Conservation (phyloP, 2,113 vertebrate species). For the Penelope pileata region DNA sequence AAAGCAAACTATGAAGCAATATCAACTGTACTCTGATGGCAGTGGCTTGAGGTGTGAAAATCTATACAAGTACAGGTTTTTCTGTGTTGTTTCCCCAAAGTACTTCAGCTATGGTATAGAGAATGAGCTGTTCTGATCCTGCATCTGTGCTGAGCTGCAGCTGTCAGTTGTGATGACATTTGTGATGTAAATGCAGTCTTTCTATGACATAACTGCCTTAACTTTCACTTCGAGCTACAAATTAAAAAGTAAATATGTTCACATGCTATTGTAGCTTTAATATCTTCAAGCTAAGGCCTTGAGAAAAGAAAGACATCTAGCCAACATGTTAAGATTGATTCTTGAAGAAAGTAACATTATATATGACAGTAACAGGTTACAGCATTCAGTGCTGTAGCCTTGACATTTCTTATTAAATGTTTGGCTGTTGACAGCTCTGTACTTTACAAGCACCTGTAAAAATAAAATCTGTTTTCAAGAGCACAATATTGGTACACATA, state of each 20-base stretch:
- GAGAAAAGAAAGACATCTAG: neutral
- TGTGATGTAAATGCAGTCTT: neutral
- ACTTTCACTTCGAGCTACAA: neutral
- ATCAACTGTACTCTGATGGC: neutral
- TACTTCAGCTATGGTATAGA: neutral
- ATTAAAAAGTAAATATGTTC: neutral
- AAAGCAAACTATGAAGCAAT: neutral
- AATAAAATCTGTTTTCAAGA: neutral
- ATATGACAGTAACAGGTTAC: neutral
- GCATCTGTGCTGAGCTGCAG: neutral
- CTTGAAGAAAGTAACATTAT: neutral
- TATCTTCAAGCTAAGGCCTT: neutral
- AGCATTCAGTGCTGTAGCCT: neutral
- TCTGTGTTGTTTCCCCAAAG: neutral
- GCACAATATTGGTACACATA: neutral
- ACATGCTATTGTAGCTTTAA: neutral
- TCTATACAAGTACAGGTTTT: neutral
- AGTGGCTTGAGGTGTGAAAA: neutral
- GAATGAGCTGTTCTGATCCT: neutral
- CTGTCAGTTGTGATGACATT: neutral
- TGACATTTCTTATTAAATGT: constrained; percentile 4
- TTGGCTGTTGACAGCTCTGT: neutral
- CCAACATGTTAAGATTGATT: neutral
- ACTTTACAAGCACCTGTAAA: neutral
- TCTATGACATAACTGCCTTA: neutral